These are phyloP conservation scores for Platysteira castanea DNA, from an alignment of 2,113 vertebrate species.

Conservation along the genomic window DNA sequence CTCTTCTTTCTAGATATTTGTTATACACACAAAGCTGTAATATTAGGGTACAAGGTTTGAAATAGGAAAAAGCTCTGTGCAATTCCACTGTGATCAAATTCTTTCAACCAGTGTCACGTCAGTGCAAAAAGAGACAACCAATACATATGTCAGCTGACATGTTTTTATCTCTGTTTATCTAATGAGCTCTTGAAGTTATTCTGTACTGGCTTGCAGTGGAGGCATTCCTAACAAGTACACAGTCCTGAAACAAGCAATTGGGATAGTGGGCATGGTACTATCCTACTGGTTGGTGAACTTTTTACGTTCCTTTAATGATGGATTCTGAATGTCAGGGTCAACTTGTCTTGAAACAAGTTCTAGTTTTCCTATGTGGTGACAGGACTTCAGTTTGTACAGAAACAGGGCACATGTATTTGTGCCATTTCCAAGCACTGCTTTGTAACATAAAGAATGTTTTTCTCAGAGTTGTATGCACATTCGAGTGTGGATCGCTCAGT, in stretches of 20 bases:
- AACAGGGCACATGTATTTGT: background rate
- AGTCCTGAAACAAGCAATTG: background rate
- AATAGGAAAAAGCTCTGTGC: background rate
- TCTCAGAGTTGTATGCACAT: accelerated
- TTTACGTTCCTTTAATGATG: background rate
- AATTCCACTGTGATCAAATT: background rate
- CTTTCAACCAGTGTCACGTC: background rate
- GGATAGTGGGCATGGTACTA: too few relatives aligned
- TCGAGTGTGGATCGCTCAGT: background rate
- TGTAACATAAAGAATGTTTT: background rate
- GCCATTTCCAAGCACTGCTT: background rate
- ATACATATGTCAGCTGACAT: background rate
- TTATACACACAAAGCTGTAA: background rate
- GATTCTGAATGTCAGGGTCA: background rate
- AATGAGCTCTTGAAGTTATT: background rate
- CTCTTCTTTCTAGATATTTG: background rate
- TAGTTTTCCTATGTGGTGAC: background rate
- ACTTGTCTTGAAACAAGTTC: background rate
- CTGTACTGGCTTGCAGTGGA: background rate
- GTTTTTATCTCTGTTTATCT: background rate
- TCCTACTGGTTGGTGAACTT: background rate
- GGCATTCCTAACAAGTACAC: background rate
- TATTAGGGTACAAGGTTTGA: background rate
- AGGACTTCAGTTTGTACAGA: background rate
- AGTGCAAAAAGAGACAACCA: background rate